Percentiles rank a stretch among this genome's conserved stretches.
phyloP scores from a whole-genome alignment of 2,797 vertebrate genomes.

The Okamejei kenojei region DNA sequence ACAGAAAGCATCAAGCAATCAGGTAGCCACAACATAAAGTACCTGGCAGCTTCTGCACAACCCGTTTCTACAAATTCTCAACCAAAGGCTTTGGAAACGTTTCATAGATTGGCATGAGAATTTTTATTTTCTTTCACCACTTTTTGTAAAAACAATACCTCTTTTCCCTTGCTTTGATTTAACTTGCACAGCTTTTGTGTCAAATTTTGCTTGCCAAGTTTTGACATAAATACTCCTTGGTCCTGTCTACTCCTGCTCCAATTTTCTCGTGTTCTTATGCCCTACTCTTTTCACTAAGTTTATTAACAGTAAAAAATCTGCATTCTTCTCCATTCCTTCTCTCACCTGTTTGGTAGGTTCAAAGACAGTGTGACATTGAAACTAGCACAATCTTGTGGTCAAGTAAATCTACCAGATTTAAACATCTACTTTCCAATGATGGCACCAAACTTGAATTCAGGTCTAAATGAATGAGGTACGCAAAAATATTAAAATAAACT shows the following conservation, averaged over 20 bases:
- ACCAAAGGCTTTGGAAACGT: not conserved
- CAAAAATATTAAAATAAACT: not conserved
- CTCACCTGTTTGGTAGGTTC: not conserved
- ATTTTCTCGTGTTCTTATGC: not conserved
- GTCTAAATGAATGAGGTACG: not conserved
- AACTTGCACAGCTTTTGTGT: not conserved
- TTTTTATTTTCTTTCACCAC: not conserved
- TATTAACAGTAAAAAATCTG: not conserved
- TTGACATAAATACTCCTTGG: not conserved
- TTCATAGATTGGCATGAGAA: not conserved
- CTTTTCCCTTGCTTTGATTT: not conserved
- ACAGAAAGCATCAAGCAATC: slow-evolving; percentile 29
- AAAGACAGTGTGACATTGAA: too few relatives aligned
- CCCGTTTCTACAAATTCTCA: not conserved
- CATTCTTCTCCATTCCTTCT: not conserved
- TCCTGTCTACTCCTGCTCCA: too few relatives aligned
- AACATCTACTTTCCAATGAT: not conserved
- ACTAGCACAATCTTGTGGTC: too few relatives aligned
- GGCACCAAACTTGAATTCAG: not conserved
- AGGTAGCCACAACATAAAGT: not conserved
- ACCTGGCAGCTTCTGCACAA: too few relatives aligned
- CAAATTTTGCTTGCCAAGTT: not conserved
- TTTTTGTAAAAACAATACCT: not conserved
- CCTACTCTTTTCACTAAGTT: not conserved
- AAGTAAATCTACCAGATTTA: not conserved